Conservation (phyloP, 2,888 invertebrate species). For the Prenolepis imparis region DNA sequence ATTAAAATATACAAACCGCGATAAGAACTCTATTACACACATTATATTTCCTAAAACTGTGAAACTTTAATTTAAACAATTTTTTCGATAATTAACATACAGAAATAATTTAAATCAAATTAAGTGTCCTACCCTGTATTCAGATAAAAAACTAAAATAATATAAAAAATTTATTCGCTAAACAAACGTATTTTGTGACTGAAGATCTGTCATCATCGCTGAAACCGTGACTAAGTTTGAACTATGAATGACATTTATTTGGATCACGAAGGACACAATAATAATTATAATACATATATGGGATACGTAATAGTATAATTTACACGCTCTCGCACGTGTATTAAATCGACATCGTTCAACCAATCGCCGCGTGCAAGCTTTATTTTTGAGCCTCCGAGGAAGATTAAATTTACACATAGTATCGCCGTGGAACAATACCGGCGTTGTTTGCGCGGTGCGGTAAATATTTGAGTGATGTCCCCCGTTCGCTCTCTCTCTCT, state of each 20-base stretch:
- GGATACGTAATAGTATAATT: background rate
- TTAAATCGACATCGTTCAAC: constrained; percentile 57
- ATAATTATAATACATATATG: background rate
- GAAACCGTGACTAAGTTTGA: background rate
- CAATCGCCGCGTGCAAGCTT: constrained; percentile 60
- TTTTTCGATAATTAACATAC: background rate
- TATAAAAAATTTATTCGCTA: background rate
- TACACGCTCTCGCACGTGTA: background rate
- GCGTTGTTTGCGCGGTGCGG: constrained; percentile 81
- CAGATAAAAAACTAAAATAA: no score
- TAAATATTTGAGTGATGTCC: constrained; percentile 84
- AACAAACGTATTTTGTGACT: background rate
- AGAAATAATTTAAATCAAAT: background rate
- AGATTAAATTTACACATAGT: constrained; percentile 86
- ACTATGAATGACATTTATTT: background rate
- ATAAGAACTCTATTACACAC: background rate
- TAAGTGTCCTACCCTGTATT: background rate
- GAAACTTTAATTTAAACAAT: background rate
- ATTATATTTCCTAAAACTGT: background rate
- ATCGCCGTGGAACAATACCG: constrained; percentile 84
- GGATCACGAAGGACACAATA: background rate
- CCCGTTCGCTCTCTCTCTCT: background rate
- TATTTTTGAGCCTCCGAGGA: constrained; percentile 73
- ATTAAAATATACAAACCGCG: background rate
- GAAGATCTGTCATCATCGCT: background rate